Percentiles rank a stretch among this genome's conserved stretches.
Evolutionary conservation across 2,797 vertebrate genomes (phyloP).

Genomic region (Serranus cabrilla): DNA sequence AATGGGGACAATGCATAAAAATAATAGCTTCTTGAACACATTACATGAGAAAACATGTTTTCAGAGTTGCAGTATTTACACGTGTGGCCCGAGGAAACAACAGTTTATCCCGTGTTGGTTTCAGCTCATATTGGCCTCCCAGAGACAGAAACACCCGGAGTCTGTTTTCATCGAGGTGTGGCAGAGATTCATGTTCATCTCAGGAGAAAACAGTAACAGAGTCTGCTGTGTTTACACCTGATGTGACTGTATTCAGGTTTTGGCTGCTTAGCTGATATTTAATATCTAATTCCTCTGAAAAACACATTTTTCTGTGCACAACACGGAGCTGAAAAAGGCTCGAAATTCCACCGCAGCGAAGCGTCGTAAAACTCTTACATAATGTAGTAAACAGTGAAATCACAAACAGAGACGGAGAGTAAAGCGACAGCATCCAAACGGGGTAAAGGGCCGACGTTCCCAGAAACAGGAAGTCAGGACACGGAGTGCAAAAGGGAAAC

Average conservation of each 20-base stretch:
- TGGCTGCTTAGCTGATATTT: too few species aligned
- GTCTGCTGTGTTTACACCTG: background rate
- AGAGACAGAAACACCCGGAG: conserved; percentile 29
- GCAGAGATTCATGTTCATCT: conserved; percentile 16
- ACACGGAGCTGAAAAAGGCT: background rate
- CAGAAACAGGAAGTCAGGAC: conserved; percentile 35
- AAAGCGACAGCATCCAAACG: background rate
- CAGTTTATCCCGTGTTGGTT: conserved; percentile 43
- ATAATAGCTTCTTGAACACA: conserved; percentile 20
- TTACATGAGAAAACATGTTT: conserved; percentile 29
- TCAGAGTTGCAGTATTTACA: conserved; percentile 43
- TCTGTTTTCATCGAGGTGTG: conserved; percentile 39
- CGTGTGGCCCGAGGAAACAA: conserved; percentile 50
- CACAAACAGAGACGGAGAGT: conserved; percentile 7
- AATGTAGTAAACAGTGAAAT: background rate
- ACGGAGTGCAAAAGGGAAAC: background rate
- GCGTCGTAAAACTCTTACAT: background rate
- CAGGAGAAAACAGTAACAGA: background rate
- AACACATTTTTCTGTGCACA: too few species aligned
- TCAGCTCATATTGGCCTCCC: conserved; percentile 21
- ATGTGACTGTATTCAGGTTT: background rate
- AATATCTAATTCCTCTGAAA: too few species aligned
- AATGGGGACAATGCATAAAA: too few species aligned
- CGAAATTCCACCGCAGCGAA: background rate
- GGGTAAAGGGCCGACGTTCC: conserved; percentile 11